A percentile compares a stretch with the other conserved stretches of the same genome.
phyloP scores from a whole-genome alignment of 2,797 vertebrate species.

The Pseudotriccus pelzelni region DNA sequence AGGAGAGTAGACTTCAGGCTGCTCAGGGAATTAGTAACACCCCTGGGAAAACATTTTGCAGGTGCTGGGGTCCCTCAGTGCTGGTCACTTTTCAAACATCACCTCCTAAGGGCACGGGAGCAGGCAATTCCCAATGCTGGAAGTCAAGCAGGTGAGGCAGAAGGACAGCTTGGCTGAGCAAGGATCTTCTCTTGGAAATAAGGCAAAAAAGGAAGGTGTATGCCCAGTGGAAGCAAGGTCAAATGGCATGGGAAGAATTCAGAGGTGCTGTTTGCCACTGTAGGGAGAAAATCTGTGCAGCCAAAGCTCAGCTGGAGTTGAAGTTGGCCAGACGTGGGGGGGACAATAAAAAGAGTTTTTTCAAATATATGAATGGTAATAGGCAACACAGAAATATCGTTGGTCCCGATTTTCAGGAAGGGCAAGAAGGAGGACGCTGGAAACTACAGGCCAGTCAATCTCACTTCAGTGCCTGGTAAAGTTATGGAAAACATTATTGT shows the following conservation, averaged over 20 bases:
- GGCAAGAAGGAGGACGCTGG: neutral
- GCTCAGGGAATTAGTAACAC: neutral
- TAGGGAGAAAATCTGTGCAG: neutral
- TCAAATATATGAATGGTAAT: neutral
- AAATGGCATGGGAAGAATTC: neutral
- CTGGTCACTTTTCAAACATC: neutral
- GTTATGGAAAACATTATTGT: neutral
- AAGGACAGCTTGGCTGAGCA: neutral
- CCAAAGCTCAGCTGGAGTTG: neutral
- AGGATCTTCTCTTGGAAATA: neutral
- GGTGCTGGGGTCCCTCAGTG: neutral
- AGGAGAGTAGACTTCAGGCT: neutral
- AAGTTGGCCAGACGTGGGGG: neutral
- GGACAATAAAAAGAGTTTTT: neutral
- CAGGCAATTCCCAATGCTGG: neutral
- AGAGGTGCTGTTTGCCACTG: neutral
- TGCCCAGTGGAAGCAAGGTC: neutral
- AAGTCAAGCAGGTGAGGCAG: neutral
- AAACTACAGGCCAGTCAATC: neutral
- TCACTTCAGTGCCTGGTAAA: neutral
- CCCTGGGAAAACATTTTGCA: neutral
- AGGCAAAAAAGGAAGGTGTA: neutral
- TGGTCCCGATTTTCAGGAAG: neutral
- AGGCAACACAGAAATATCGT: neutral
- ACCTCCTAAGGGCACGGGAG: neutral